These are phyloP conservation scores for Aplocera efformata DNA, from an alignment of 2,888 invertebrate genomes.

Conservation along the genomic window DNA sequence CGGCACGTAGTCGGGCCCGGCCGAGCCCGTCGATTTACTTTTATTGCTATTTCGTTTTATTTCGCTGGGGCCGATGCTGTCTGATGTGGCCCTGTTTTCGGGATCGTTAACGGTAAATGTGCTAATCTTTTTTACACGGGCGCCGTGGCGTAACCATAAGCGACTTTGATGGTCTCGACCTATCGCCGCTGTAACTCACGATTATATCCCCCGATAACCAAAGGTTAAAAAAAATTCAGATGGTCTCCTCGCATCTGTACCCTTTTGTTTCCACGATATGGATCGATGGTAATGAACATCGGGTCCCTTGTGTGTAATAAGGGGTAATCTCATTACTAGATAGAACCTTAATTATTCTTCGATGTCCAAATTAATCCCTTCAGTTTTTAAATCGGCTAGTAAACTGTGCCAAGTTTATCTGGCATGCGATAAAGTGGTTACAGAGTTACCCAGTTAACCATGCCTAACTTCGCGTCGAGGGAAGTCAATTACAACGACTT, in stretches of 20 bases:
- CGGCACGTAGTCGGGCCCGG: constrained; percentile 63
- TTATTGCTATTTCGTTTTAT: constrained; percentile 77
- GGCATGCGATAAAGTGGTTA: constrained; percentile 34
- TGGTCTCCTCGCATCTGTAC: too few species aligned
- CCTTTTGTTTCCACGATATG: constrained; percentile 29
- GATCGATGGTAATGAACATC: constrained; percentile 32
- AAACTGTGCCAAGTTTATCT: constrained; percentile 30
- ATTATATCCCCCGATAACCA: constrained; percentile 54
- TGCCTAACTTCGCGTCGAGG: constrained; percentile 39
- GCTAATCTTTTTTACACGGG: constrained; percentile 74
- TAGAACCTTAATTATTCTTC: constrained; percentile 17
- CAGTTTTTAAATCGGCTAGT: constrained; percentile 29
- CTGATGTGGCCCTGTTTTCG: constrained; percentile 73
- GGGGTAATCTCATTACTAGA: constrained; percentile 22
- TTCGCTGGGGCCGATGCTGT: constrained; percentile 54
- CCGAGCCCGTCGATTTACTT: constrained; percentile 72
- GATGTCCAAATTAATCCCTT: constrained; percentile 24
- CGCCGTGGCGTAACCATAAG: constrained; percentile 56
- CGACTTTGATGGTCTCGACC: constrained; percentile 54
- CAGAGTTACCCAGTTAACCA: constrained; percentile 37
- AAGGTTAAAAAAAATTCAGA: constrained; percentile 52
- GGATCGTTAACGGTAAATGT: constrained; percentile 75
- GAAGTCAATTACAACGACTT: constrained; percentile 52
- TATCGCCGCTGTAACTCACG: constrained; percentile 51
- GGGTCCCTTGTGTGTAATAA: constrained; percentile 27